phyloP scores from a whole-genome alignment of 1,140 invertebrate species.

The Neodiprion lecontei region DNA sequence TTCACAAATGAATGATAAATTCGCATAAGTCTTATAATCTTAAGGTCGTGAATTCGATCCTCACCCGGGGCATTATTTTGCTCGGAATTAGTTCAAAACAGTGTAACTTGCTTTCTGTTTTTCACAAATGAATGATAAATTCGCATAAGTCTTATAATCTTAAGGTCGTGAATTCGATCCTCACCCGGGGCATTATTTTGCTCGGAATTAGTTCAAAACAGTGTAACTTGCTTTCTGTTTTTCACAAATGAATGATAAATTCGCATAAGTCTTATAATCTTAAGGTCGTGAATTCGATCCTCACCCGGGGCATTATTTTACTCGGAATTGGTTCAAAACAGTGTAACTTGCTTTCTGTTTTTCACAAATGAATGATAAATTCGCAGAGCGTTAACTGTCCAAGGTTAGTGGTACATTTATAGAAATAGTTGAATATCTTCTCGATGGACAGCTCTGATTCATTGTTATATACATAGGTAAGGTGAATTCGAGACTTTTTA shows the following conservation, averaged over 20 bases:
- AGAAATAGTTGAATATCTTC: too few species aligned
- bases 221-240: not conserved
- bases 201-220: not conserved
- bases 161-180: constrained; percentile 96
- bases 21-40: constrained; percentile 96
- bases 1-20: not conserved
- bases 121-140: not conserved
- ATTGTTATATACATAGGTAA: too few species aligned
- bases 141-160: constrained; percentile 96
- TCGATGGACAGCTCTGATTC: too few species aligned
- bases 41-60: constrained; percentile 96
- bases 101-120: not conserved
- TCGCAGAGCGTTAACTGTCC: constrained; percentile 62
- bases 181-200: constrained; percentile 83
- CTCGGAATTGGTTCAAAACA: not conserved
- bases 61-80: constrained; percentile 83
- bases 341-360: not conserved
- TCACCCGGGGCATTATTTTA: constrained; percentile 83
- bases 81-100: not conserved
- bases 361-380: not conserved
- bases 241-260: not conserved
- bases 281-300: constrained; percentile 96
- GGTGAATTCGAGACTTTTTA: too few species aligned
- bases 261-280: constrained; percentile 96
- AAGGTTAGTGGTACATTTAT: too few species aligned